These are phyloP conservation scores for Sinocyclocheilus grahami DNA, from an alignment of 2,113 vertebrate species.

Conservation along the genomic window DNA sequence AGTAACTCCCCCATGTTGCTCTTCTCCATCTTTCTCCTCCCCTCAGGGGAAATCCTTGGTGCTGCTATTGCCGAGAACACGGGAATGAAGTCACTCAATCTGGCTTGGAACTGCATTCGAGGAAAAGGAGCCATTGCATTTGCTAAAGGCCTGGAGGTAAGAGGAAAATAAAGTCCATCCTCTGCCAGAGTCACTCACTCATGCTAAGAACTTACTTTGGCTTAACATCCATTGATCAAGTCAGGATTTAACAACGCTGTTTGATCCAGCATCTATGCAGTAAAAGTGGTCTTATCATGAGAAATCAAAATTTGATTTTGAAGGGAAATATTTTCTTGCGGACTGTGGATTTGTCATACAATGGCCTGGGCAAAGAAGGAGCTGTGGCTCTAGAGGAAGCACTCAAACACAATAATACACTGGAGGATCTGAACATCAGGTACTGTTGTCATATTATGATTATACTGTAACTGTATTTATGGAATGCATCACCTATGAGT, in stretches of 20 bases:
- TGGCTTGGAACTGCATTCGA: slow-evolving; percentile 82
- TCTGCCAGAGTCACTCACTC: slow-evolving; percentile 16
- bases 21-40: not conserved
- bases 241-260: not conserved
- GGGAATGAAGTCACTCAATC: slow-evolving; percentile 73
- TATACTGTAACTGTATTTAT: not conserved
- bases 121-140: slow-evolving; percentile 73
- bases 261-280: not conserved
- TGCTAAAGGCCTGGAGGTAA: slow-evolving; percentile 78
- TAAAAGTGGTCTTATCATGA: not conserved
- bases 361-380: slow-evolving; percentile 79
- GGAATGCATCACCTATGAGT: not conserved
- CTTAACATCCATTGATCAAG: slow-evolving; percentile 8
- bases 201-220: not conserved
- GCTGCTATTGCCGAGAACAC: slow-evolving; percentile 79
- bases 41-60: slow-evolving; percentile 72
- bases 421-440: slow-evolving; percentile 83
- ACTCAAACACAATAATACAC: slow-evolving; percentile 77
- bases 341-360: slow-evolving; percentile 80
- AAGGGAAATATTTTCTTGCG: slow-evolving; percentile 81
- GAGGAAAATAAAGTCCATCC: not conserved
- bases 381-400: slow-evolving; percentile 78
- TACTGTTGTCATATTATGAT: slow-evolving; percentile 48
- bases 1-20: not conserved
- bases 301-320: not conserved